Conservation (phyloP, 2,797 vertebrate species). For the Poeciliopsis infans region DNA sequence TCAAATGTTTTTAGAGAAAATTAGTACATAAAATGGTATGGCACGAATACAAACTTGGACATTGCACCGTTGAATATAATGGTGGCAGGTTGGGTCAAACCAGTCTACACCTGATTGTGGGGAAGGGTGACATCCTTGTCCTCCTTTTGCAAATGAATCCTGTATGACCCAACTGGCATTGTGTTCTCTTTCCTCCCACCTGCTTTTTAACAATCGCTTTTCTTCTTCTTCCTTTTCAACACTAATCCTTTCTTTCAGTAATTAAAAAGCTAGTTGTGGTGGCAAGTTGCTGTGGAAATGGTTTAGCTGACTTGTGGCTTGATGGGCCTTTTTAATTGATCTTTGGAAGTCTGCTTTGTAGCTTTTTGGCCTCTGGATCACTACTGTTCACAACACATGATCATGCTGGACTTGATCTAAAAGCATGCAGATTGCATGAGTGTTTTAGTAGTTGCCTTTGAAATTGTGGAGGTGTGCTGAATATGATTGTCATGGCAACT, state of each 20-base stretch:
- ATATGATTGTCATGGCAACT: background rate
- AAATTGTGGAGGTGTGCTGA: background rate
- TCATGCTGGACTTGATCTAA: background rate
- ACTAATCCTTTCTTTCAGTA: slow-evolving; percentile 31
- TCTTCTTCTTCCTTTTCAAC: slow-evolving; percentile 13
- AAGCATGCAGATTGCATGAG: background rate
- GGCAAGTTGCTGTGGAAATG: slow-evolving; percentile 58
- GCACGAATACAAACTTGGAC: background rate
- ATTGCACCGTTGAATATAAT: background rate
- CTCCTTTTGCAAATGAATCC: slow-evolving; percentile 39
- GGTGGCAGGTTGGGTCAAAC: slow-evolving; percentile 21
- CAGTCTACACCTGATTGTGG: slow-evolving; percentile 31
- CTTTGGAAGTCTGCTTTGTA: slow-evolving; percentile 16
- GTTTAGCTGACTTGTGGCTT: slow-evolving; percentile 23
- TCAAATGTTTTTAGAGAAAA: background rate
- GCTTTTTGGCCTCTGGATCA: slow-evolving; percentile 5
- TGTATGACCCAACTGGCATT: slow-evolving; percentile 41
- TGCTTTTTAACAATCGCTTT: slow-evolving; percentile 10
- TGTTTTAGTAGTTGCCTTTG: background rate
- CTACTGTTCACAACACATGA: background rate
- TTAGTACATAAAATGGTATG: background rate
- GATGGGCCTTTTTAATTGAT: slow-evolving; percentile 49
- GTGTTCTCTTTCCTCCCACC: slow-evolving; percentile 38
- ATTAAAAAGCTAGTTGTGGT: slow-evolving; percentile 17
- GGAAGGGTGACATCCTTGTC: slow-evolving; percentile 16